These are phyloP conservation scores for Noctilio leporinus DNA, from an alignment of 2,113 vertebrate species.

Conservation along the genomic window DNA sequence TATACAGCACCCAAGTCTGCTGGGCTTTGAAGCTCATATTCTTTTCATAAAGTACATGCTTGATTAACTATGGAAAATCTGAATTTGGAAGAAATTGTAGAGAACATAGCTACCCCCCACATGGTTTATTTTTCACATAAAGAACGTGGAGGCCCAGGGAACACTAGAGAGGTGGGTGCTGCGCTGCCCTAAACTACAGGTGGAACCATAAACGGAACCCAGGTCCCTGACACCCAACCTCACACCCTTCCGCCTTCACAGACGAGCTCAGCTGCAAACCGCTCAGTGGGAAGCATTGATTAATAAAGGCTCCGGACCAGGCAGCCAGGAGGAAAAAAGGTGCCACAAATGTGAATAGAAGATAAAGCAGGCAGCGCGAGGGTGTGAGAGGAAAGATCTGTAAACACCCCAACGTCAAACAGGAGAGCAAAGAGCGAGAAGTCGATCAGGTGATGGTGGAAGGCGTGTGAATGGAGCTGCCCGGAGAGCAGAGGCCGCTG, in stretches of 20 bases:
- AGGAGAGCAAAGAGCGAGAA: neutral
- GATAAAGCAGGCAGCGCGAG: neutral
- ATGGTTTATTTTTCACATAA: neutral
- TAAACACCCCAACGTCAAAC: fast-evolving
- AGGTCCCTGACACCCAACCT: neutral
- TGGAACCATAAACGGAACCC: too few species aligned
- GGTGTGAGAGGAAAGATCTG: neutral
- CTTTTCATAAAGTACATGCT: neutral
- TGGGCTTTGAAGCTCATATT: neutral
- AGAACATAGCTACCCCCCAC: neutral
- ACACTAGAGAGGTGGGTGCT: neutral
- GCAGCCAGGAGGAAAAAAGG: neutral
- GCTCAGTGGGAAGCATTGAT: fast-evolving
- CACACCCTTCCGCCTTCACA: neutral
- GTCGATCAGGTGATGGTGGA: neutral
- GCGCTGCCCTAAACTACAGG: fast-evolving
- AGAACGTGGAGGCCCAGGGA: neutral
- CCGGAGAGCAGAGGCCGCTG: too few species aligned
- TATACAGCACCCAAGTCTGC: neutral
- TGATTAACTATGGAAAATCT: neutral
- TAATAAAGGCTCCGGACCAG: neutral
- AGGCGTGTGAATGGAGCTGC: neutral
- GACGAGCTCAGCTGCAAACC: fast-evolving
- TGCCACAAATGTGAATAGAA: neutral
- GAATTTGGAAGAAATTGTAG: neutral